Base-by-base conservation (phyloP, 23 tunicate species). In the Corella eumyota region DNA sequence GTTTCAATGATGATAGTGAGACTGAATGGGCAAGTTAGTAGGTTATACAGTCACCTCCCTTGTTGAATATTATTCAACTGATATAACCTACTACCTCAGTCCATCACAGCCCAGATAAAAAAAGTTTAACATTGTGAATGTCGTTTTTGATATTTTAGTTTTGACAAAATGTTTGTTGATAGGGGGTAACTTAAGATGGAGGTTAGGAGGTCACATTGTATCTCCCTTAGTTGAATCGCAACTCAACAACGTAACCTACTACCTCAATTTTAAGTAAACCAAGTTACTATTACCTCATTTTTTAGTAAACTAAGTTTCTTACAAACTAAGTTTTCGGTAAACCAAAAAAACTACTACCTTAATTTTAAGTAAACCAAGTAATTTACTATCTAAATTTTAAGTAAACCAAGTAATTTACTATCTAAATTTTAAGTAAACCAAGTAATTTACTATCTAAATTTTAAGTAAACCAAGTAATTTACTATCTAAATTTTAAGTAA, bases 61-160 rank as follows among this genome's bases (percentile, higher is more conserved):
- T 68, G 47, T 30, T 26, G 27, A 23, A 64, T 64, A 55, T 60
- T 45, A 58, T 4, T 54, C 63, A 68, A 88, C 79, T 71, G 79
- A 78, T 88, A 74, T 78, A 88, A 88, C 85, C 88, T 88, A 88
- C 96, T 88, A 88, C 96, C 96, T 88, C 96, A 88, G 49, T 50
- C 60, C 58, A 59, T 15, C 11, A 40, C 48, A 40, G 48, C 15
- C 48, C 48, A 40, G 11, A 40, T 11, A 9, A n/a, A n/a, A n/a
- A n/a, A n/a, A n/a, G n/a, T n/a, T n/a, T n/a, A n/a, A n/a, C 48
- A 15, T 40, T 11, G 48, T 11, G 11, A 15, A 40, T 9, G 48
- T 40, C 48, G 13, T 40, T 40, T 11, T 40, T 15, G 48, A 40
- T 11, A 11, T 9, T 15, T 15, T 40, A 15, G 48, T 9, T 9